Evolutionary conservation across 2,888 invertebrate genomes (phyloP).

Genomic region (Myathropa florea): DNA sequence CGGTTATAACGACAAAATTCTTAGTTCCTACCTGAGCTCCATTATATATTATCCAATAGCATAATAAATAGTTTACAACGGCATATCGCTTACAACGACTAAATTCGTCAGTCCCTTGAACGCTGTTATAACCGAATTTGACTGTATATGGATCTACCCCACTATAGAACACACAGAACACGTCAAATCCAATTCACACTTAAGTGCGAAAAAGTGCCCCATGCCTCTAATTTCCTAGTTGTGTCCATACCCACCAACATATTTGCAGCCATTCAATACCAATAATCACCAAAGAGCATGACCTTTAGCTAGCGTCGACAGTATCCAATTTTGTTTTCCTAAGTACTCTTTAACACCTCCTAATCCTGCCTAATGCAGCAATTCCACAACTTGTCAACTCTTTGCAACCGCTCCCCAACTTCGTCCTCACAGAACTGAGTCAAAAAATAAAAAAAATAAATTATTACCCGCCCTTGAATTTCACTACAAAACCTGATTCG

Average conservation of each 20-base stretch:
- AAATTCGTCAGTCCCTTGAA: too few relatives aligned
- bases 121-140: too few relatives aligned
- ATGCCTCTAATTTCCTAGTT: not conserved
- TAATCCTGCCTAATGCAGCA: slow-evolving; percentile 11
- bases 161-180: too few relatives aligned
- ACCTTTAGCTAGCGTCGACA: not conserved
- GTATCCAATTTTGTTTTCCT: not conserved
- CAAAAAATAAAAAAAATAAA: not conserved
- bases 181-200: not conserved
- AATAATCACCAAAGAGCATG: not conserved
- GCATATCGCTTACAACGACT: too few relatives aligned
- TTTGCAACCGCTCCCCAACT: not conserved
- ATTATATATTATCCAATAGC: too few relatives aligned
- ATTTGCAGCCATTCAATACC: not conserved
- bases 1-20: too few relatives aligned
- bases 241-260: not conserved
- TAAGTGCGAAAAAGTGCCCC: not conserved
- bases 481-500: not conserved
- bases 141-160: too few relatives aligned
- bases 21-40: too few relatives aligned
- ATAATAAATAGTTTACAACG: too few relatives aligned
- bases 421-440: not conserved
- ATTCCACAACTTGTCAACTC: not conserved
- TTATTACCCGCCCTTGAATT: not conserved
- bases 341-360: slow-evolving; percentile 16